Evolutionary conservation across 1,140 invertebrate species (phyloP), one percentile per base, ranked within the genome.

Genomic region (Cylas formicarius): DNA sequence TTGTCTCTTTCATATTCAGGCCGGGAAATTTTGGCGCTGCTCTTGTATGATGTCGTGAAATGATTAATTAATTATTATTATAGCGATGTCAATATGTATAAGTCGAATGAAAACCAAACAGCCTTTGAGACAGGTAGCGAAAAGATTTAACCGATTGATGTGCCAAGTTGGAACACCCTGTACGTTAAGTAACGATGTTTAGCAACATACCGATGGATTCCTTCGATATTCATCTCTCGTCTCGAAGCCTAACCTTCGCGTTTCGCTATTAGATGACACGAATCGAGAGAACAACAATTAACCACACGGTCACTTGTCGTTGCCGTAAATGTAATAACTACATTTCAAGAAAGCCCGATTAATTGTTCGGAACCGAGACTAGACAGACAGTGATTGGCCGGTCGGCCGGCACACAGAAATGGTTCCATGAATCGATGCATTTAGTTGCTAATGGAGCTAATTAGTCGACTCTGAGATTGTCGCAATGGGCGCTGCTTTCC

Each of bases 391-490:
- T 58, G 56, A 58, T 58, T 58, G 56, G 56, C 36, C 56, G 44
- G 16, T 18, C 17, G 23, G 36, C 31, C 24, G 40, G 44, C 21
- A 31, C 17, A 33, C 23, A 23, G 17, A 44, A 48, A 49, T 50
- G 53, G 34, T 59, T 61, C 58, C 55, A 49, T 56, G 57, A 58
- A 60, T 55, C 53, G 46, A 55, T 57, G 50, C 55, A 44, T 45
- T 53, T 58, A 53, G 53, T 55, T 51, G 53, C 53, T 61, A 61
- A 61, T 61, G 59, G 49, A 44, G 31, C 55, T 59, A 61, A 61
- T 61, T 61, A 61, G 57, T 41, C 37, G 51, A 36, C 52, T 59
- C 59, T 55, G 59, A 59, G 59, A 61, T 61, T 61, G 59, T 57
- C 59, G 59, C 59, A 56, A 61, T 61, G 59, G 59, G 57, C 53